Conservation (phyloP, 2,113 vertebrate species). For the Taxidea taxus region DNA sequence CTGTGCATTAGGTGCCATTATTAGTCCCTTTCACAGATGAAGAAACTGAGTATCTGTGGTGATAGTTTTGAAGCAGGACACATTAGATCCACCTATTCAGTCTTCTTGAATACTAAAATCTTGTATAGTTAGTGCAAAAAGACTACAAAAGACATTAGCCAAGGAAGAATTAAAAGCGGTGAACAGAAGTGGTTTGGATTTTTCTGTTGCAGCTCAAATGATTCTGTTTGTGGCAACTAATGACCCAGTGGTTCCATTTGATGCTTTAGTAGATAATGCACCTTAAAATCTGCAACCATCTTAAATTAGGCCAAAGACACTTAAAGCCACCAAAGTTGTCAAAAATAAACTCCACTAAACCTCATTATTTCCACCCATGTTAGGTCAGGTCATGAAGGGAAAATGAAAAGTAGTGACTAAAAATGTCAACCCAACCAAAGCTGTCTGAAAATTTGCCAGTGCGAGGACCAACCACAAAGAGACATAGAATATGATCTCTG, state of each 20-base stretch:
- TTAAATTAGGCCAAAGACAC: constrained; percentile 60
- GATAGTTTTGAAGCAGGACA: background rate
- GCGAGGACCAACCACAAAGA: background rate
- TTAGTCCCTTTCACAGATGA: background rate
- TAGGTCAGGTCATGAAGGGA: constrained; percentile 38
- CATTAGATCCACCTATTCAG: background rate
- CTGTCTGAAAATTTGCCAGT: constrained; percentile 28
- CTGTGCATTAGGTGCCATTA: background rate
- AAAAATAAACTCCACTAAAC: constrained; percentile 57
- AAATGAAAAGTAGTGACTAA: constrained; percentile 42
- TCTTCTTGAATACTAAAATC: background rate
- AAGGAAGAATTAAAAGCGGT: constrained; percentile 33
- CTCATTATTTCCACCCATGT: constrained; percentile 56
- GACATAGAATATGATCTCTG: background rate
- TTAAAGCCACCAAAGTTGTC: constrained; percentile 57
- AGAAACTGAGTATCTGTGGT: background rate
- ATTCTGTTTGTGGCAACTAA: constrained; percentile 29
- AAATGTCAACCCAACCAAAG: constrained; percentile 12
- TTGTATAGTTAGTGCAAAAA: background rate
- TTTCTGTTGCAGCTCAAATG: background rate
- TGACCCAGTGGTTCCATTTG: constrained; percentile 21
- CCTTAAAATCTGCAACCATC: constrained; percentile 41
- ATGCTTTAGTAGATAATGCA: constrained; percentile 25
- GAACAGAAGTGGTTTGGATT: background rate
- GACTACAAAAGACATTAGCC: background rate